A percentile compares a stretch with the other conserved stretches of the same genome.
Conservation (phyloP, 2,113 vertebrate species). For the Hepsetus odoe region DNA sequence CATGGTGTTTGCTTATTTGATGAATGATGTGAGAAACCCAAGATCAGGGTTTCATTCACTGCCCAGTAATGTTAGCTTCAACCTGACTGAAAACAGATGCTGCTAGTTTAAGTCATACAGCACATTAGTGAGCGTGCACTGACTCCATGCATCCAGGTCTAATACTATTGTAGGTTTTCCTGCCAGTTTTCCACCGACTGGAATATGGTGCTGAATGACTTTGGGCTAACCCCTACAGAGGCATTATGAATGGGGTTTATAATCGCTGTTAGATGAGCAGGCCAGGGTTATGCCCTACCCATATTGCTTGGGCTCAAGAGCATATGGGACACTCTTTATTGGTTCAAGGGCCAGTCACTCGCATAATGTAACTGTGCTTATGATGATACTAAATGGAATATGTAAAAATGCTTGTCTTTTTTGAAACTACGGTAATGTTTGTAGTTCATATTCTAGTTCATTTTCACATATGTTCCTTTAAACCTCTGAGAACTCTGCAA, state of each 20-base stretch:
- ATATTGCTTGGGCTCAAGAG: background rate
- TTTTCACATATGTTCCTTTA: background rate
- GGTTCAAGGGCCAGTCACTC: background rate
- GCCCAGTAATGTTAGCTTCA: background rate
- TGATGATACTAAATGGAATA: background rate
- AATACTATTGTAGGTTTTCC: background rate
- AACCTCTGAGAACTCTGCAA: background rate
- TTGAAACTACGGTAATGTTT: background rate
- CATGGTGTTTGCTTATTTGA: slow-evolving; percentile 17
- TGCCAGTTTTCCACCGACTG: background rate
- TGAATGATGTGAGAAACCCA: background rate
- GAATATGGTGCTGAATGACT: slow-evolving; percentile 27
- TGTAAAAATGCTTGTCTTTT: background rate
- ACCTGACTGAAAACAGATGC: slow-evolving; percentile 31
- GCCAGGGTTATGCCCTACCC: slow-evolving; percentile 16
- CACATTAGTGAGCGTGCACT: background rate
- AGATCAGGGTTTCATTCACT: background rate
- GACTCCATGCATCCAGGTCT: slow-evolving; percentile 2
- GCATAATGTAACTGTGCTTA: background rate
- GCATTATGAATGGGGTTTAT: slow-evolving; percentile 28
- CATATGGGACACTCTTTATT: background rate
- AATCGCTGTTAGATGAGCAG: slow-evolving; percentile 23
- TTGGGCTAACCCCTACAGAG: slow-evolving; percentile 1
- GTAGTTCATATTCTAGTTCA: background rate
- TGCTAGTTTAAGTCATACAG: slow-evolving; percentile 8